phyloP scores from a whole-genome alignment of 2,797 vertebrate species.

The Gymnoscopelus microlampas region DNA sequence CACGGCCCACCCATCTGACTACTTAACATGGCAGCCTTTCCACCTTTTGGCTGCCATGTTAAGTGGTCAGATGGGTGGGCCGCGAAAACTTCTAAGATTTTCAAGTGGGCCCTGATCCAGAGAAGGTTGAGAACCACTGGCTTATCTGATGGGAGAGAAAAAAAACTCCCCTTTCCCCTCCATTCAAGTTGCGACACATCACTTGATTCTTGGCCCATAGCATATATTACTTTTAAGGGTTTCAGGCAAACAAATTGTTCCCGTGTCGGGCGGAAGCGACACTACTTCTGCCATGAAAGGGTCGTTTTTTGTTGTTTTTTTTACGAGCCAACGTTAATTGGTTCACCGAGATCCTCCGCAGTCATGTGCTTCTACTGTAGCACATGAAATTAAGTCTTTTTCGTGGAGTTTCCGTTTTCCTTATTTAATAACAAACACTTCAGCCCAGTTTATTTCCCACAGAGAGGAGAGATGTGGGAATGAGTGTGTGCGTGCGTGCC shows the following conservation, averaged over 20 bases:
- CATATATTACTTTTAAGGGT: conserved; percentile 85
- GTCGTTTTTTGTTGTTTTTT: conserved; percentile 84
- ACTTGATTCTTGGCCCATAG: conserved; percentile 75
- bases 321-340: conserved; percentile 84
- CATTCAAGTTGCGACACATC: conserved; percentile 73
- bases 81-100: no score
- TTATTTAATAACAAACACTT: conserved; percentile 87
- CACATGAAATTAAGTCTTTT: conserved; percentile 83
- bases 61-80: no score
- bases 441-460: conserved; percentile 76
- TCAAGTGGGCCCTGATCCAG: no score
- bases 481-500: conserved; percentile 34
- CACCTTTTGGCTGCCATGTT: no score
- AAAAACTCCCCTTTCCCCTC: conserved; percentile 64
- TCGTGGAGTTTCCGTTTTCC: conserved; percentile 81
- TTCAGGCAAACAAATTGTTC: conserved; percentile 85
- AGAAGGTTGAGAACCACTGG: no score
- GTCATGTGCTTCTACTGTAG: conserved; percentile 77
- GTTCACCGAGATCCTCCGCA: conserved; percentile 79
- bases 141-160: no score
- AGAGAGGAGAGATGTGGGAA: conserved; percentile 31
- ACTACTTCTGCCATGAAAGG: conserved; percentile 82
- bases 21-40: no score
- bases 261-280: conserved; percentile 82
- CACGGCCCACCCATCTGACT: no score